Base-by-base conservation (phyloP, 92 coral and sea anemone species). In the Plumapathes pennacea region DNA sequence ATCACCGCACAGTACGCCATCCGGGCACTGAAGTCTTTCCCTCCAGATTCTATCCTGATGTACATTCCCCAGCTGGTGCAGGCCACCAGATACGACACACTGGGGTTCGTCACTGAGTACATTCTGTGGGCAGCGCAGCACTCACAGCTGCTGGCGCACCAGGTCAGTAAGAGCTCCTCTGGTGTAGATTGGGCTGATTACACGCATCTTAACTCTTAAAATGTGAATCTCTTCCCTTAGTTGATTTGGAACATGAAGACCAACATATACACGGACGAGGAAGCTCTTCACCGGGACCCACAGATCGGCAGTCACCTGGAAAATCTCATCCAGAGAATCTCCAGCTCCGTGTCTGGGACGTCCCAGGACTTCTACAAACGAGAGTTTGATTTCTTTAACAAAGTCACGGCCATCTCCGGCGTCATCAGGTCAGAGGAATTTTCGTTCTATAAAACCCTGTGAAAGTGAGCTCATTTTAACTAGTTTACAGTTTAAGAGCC, bases 221-320 rank as follows among this genome's bases (percentile, higher is more conserved):
- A 50, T 50, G 5, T 17, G n/a, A 5, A 4, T 50, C 27, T 8
- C 10, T 60, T 4, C 11, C 0, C 48, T 45, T 62, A 92, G 98
- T 77, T 92, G 19, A 84, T 92, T 53, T 92, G 98, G 98, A 92
- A 92, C 66, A 92, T 92, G 98, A 89, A 92, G 73, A 92, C 98
- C 10, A 92, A 92, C 66, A 83, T 92, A 28, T 92, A 66, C 61
- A 81, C 88, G 15, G 98, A 92, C 55, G 98, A 92, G 38, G 98
- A 92, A 40, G 88, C 89, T 20, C 58, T 56, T 3, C 90, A 92
- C 79, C 88, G 59, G 36, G 98, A 92, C 41, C 58, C 82, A 0
- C 87, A 83, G 70, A 84, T 92, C 3, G 98, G 96, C 25, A 85
- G 54, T 25, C 98, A 83, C 40, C 47, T 92, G 31, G 96, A 92